phyloP scores from a whole-genome alignment of 2,888 invertebrate species.

The Helicoverpa assulta region DNA sequence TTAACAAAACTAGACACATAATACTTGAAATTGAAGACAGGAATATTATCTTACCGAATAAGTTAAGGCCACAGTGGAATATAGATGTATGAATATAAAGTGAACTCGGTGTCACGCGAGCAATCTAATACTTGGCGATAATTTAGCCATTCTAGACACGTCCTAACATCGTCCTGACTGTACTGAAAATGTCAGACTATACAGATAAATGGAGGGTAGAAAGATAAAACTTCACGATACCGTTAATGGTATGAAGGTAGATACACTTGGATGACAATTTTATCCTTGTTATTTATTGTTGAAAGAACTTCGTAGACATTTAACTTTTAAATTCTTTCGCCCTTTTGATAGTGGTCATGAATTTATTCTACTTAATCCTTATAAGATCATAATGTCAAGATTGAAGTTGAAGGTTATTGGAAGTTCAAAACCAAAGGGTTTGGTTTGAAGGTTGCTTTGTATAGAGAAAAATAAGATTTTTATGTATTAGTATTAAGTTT shows the following conservation, averaged over 20 bases:
- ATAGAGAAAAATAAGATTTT: neutral
- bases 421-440: slow-evolving; percentile 3
- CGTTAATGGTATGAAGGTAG: slow-evolving; percentile 24
- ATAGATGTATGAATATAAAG: slow-evolving; percentile 42
- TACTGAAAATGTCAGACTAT: slow-evolving; percentile 34
- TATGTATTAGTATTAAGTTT: too few relatives aligned
- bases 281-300: slow-evolving; percentile 15
- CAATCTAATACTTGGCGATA: slow-evolving; percentile 53
- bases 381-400: slow-evolving; percentile 18
- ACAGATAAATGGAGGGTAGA: slow-evolving; percentile 32
- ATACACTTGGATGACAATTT: slow-evolving; percentile 29
- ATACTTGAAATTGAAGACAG: slow-evolving; percentile 18
- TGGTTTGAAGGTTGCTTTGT: neutral
- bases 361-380: slow-evolving; percentile 8
- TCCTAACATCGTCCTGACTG: slow-evolving; percentile 27
- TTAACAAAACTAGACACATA: slow-evolving; percentile 11
- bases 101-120: slow-evolving; percentile 33
- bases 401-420: neutral
- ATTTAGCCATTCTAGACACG: slow-evolving; percentile 60
- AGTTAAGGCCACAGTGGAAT: slow-evolving; percentile 20
- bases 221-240: slow-evolving; percentile 31
- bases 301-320: slow-evolving; percentile 11
- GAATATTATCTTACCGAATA: slow-evolving; percentile 31
- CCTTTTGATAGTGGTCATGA: slow-evolving; percentile 15
- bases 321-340: slow-evolving; percentile 13